Conservation (phyloP, 2,888 invertebrate species). For the Drosophila koepferae region DNA sequence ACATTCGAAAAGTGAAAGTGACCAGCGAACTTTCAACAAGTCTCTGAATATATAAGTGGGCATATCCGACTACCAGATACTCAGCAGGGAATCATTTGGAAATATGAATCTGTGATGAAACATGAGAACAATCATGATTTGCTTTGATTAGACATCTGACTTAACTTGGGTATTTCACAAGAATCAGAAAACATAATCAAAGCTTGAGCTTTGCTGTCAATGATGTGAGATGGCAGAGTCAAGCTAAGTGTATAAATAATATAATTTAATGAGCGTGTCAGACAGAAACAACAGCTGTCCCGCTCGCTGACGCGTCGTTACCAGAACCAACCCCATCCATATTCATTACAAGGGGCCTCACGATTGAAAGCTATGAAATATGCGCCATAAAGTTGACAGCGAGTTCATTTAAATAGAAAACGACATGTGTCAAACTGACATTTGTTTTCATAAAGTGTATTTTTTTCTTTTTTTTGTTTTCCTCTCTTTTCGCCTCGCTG, state of each 20-base stretch:
- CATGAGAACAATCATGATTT: background rate
- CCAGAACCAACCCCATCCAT: conserved; percentile 28
- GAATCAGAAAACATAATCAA: background rate
- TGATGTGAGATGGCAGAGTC: background rate
- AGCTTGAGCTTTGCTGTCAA: background rate
- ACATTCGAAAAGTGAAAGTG: conserved; percentile 67
- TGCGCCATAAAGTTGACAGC: conserved; percentile 56
- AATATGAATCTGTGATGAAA: background rate
- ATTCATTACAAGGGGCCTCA: conserved; percentile 43
- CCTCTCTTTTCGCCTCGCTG: conserved; percentile 1
- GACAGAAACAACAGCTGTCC: conserved; percentile 27
- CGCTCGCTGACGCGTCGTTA: background rate
- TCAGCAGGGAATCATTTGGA: background rate
- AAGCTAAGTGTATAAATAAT: conserved; percentile 10
- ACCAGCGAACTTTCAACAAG: conserved; percentile 56
- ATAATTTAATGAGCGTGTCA: conserved; percentile 11
- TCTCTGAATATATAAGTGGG: background rate
- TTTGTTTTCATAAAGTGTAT: conserved; percentile 69
- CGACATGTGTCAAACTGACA: conserved; percentile 79
- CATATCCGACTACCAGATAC: background rate
- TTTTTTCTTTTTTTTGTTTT: background rate
- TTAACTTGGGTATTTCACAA: background rate
- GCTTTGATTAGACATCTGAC: background rate
- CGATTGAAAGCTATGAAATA: conserved; percentile 58
- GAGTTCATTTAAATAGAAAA: conserved; percentile 76